Base-by-base conservation (phyloP, 2,888 invertebrate genomes). In the Lypha dubia region DNA sequence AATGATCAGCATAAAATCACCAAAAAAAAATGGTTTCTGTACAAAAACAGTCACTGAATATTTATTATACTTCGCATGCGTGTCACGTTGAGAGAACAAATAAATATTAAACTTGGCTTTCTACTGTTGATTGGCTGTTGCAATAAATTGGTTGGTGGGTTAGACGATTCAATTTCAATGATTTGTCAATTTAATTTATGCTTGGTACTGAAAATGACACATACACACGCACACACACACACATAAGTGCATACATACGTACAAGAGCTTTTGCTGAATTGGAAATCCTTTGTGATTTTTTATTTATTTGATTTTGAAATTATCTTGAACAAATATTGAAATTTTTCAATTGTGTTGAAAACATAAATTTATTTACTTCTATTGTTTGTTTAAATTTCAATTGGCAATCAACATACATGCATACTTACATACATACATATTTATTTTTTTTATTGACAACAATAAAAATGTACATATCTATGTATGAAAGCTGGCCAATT, bases 61-160 rank as follows among this genome's bases (percentile, higher is more conserved):
- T n/a, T n/a, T n/a, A n/a, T 22, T n/a, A 5, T 22, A 7, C 0
- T 73, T 73, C 41, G 41, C 49, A 84, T 84, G 81, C 84, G 79
- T 79, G 70, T 84, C 84, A 84, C 81, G 79, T 84, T 81, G 24
- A 53, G 24, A n/a, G 8, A 24, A 68, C 41, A 84, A 76, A 46
- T 46, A 24, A 76, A 77, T 58, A 24, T 56, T 73, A 76, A 84
- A 81, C 68, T 81, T 77, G 68, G 77, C 74, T 81, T 77, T 84
- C 63, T 35, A 49, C n/a, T 65, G 75, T 49, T 82, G 81, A 84
- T 84, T 81, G 84, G 84, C 49, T 79, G 77, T 46, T 73, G 32
- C 28, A 76, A 49, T 53, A 46, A 49, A 58, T 65, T 63, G 56
- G 58, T 22, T 74, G 73, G 63, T 67, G 60, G 68, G 35, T 63